Conservation (phyloP, 2,888 invertebrate species). For the Arctia plantaginis region DNA sequence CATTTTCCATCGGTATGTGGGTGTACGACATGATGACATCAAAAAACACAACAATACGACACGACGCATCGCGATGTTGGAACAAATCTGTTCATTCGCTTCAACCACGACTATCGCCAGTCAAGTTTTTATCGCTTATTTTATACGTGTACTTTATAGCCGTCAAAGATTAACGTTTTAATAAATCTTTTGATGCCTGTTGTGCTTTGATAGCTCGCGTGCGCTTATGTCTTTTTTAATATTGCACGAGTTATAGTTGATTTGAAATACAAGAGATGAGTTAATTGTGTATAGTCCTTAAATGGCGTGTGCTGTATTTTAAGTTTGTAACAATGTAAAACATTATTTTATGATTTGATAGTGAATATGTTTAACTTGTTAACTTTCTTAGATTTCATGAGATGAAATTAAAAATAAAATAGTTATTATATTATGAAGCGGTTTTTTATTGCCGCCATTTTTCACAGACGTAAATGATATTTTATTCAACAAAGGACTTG, state of each 20-base stretch:
- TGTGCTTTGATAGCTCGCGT: conserved; percentile 38
- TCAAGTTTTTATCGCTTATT: conserved; percentile 36
- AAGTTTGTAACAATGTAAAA: neutral
- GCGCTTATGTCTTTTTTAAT: conserved; percentile 35
- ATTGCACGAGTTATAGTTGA: conserved; percentile 31
- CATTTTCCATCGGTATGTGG: conserved; percentile 36
- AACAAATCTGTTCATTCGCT: conserved; percentile 30
- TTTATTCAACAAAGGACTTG: neutral
- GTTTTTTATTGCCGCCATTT: neutral
- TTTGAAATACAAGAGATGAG: conserved; percentile 4
- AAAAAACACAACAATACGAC: conserved; percentile 36
- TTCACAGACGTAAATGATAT: neutral
- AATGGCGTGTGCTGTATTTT: neutral
- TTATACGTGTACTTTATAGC: conserved; percentile 29
- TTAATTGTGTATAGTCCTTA: neutral
- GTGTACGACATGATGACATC: conserved; percentile 33
- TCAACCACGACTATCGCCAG: conserved; percentile 32
- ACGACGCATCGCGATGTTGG: conserved; percentile 29
- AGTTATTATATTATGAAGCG: neutral
- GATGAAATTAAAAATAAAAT: neutral
- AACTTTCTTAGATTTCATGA: neutral
- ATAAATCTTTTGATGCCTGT: conserved; percentile 42
- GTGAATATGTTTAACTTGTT: neutral
- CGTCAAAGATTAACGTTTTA: conserved; percentile 40
- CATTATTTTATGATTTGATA: neutral